These are phyloP conservation scores for Acomys russatus DNA, from an alignment of 2,797 vertebrate genomes.

Conservation along the genomic window DNA sequence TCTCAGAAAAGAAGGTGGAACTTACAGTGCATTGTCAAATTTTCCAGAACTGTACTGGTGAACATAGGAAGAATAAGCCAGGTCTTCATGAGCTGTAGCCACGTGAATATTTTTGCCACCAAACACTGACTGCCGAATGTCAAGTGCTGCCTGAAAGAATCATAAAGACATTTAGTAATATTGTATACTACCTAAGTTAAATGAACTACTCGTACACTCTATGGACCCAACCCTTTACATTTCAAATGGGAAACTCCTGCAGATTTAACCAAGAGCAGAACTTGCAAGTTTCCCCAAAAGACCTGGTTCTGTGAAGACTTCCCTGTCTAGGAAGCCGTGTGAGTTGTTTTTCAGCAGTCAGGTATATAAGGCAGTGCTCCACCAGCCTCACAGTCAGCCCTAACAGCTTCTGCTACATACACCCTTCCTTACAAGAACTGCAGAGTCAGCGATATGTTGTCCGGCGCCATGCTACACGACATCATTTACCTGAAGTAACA, in stretches of 20 bases:
- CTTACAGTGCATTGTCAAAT: conserved; percentile 99
- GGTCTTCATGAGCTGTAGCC: conserved; percentile 98
- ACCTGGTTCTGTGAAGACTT: conserved; percentile 51
- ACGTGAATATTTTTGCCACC: conserved; percentile 99
- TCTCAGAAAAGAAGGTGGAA: conserved; percentile 73
- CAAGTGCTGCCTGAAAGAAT: conserved; percentile 94
- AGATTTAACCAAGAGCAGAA: conserved; percentile 49
- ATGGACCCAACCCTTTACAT: not conserved
- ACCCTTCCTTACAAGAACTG: not conserved
- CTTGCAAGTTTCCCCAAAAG: not conserved
- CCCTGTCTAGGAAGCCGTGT: not conserved
- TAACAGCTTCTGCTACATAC: conserved; percentile 1
- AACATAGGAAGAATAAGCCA: conserved; percentile 99
- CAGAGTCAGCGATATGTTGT: conserved; percentile 1
- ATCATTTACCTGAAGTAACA: conserved; percentile 20
- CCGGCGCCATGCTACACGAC: not conserved
- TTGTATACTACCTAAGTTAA: not conserved
- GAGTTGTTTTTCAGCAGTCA: not conserved
- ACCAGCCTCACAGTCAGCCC: not conserved
- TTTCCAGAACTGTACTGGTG: conserved; percentile 99
- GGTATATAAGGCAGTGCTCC: not conserved
- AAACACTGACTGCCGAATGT: conserved; percentile 99
- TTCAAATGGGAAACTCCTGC: conserved; percentile 42
- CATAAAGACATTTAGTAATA: conserved; percentile 19
- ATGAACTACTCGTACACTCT: conserved; percentile 44